Evolutionary conservation across 2,797 vertebrate genomes (phyloP), one percentile per base, ranked within the genome.

Genomic region (Typhlichthys subterraneus): DNA sequence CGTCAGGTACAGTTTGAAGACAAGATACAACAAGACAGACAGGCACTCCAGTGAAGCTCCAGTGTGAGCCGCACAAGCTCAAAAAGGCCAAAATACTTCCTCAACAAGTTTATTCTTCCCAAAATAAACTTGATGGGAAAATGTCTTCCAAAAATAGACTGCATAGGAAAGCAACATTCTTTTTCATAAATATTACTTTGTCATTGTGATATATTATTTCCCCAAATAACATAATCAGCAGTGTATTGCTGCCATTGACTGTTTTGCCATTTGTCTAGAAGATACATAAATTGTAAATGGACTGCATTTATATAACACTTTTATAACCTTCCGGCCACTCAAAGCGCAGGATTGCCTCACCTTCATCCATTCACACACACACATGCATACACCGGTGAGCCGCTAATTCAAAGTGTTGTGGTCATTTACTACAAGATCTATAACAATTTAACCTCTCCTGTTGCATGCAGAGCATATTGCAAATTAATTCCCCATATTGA

Each of bases 1-100:
- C 42, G 47, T 12, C 17, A 63, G 63, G 72, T 54, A 79, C 62
- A 61, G 60, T 76, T 82, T 62, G 57, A 69, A 76, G 77, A 72
- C 87, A 86, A 84, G 86, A 91, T 77, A 71, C 70, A 72, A 90
- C 88, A 85, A 82, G 87, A 87, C 50, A 52, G 38, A 64, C 69
- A 50, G 31, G 38, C 48, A 59, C 78, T 85, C 72, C 53, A 68
- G 54, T 66, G 19, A 63, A 65, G 76, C 75, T 68, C 13, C 53
- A 64, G 70, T 67, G 68, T 81, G 12, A 66, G 50, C 9, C 15
- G 46, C 14, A 38, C 23, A n/a, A 49, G 63, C 48, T 51, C 50
- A 45, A n/a, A 70, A 68, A 73, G 64, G 67, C 57, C 63, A 49
- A 69, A 77, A 83, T 59, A 69, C 71, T 80, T 84, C 65, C 61